Percentiles rank a stretch among this genome's conserved stretches.
Evolutionary conservation across 2,797 vertebrate species (phyloP).

Genomic region (Karalla daura): DNA sequence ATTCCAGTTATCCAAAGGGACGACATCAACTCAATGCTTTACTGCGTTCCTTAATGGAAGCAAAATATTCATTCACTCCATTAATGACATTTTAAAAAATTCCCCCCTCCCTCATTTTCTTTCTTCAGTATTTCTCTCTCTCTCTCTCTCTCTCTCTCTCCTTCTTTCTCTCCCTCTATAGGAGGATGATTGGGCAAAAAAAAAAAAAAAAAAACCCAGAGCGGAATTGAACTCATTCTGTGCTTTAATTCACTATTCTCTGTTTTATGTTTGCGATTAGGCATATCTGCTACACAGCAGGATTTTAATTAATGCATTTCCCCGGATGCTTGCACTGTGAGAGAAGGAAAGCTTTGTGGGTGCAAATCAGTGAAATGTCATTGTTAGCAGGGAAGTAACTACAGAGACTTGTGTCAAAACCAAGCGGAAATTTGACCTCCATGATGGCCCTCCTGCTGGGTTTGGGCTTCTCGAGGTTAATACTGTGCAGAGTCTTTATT

Average conservation of each 20-base stretch:
- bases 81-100: slow-evolving; percentile 59
- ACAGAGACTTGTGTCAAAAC: slow-evolving; percentile 29
- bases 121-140: slow-evolving; percentile 34
- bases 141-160: slow-evolving; percentile 35
- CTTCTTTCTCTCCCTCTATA: slow-evolving; percentile 43
- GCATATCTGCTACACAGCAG: slow-evolving; percentile 76
- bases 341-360: slow-evolving; percentile 51
- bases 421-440: slow-evolving; percentile 42
- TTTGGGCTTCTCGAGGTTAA: slow-evolving; percentile 38
- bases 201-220: slow-evolving; percentile 23
- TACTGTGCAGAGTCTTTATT: slow-evolving; percentile 17
- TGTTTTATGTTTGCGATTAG: slow-evolving; percentile 77
- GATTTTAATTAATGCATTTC: slow-evolving; percentile 82
- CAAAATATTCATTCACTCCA: slow-evolving; percentile 65
- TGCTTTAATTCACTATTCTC: slow-evolving; percentile 67
- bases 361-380: slow-evolving; percentile 72
- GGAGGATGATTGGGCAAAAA: slow-evolving; percentile 52
- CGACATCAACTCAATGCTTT: slow-evolving; percentile 41
- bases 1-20: slow-evolving; percentile 44
- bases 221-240: slow-evolving; percentile 73
- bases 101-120: slow-evolving; percentile 10
- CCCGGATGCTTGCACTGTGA: slow-evolving; percentile 44
- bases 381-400: slow-evolving; percentile 60
- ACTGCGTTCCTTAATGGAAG: slow-evolving; percentile 43
- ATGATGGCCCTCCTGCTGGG: slow-evolving; percentile 20